These are phyloP conservation scores for Pachyuromys duprasi DNA, from an alignment of 2,797 vertebrate genomes.

Conservation along the genomic window DNA sequence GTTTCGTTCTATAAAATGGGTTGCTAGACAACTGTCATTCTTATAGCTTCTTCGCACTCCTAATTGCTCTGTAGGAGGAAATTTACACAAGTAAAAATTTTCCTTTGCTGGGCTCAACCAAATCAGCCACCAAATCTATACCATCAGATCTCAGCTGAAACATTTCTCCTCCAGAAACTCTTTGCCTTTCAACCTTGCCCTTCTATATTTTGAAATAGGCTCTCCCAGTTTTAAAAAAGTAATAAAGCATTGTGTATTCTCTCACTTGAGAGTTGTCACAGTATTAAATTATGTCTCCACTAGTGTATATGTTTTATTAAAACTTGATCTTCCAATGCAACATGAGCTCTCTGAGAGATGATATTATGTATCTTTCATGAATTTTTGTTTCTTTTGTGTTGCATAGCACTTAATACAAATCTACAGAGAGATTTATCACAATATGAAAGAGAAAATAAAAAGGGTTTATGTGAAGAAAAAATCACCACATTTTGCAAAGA, in stretches of 20 bases:
- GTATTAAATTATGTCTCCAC: background rate
- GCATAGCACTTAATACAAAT: background rate
- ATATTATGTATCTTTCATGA: background rate
- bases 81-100: background rate
- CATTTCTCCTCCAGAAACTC: background rate
- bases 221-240: background rate
- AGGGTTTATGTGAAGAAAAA: background rate
- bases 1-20: conserved; percentile 84
- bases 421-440: background rate
- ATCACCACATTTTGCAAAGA: background rate
- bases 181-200: no score
- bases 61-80: fast-evolving
- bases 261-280: background rate
- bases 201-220: background rate
- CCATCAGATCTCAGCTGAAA: background rate
- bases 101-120: background rate
- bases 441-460: background rate
- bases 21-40: conserved; percentile 32
- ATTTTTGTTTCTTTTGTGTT: background rate
- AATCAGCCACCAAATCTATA: background rate
- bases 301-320: background rate
- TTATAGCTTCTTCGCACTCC: fast-evolving
- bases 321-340: background rate
- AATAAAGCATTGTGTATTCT: background rate
- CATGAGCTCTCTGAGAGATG: background rate